Percentiles rank a stretch among this genome's conserved stretches.
phyloP scores from a whole-genome alignment of 2,113 vertebrate genomes.

The Cololabis saira region DNA sequence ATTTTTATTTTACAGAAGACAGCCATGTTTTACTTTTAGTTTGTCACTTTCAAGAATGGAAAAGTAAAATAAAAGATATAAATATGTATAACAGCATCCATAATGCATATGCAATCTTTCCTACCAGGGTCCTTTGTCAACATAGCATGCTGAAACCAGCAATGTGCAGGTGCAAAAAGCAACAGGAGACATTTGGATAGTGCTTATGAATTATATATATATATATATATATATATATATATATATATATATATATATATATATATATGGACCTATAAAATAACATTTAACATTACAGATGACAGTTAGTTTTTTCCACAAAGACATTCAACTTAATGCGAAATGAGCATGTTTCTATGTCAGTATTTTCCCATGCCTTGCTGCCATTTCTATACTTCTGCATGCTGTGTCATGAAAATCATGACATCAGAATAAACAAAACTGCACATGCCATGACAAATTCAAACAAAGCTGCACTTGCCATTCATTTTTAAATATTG shows the following conservation, averaged over 20 bases:
- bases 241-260: too few species aligned
- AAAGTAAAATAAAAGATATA: slow-evolving; percentile 29
- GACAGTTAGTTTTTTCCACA: not conserved
- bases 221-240: not conserved
- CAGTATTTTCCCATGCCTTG: not conserved
- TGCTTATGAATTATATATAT: slow-evolving; percentile 11
- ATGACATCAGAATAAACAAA: slow-evolving; percentile 42
- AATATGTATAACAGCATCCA: slow-evolving; percentile 8
- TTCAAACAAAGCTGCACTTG: slow-evolving; percentile 59
- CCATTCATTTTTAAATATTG: slow-evolving; percentile 75
- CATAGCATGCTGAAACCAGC: slow-evolving; percentile 35
- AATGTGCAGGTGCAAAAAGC: too few species aligned
- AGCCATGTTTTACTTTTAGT: slow-evolving; percentile 30
- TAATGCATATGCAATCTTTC: slow-evolving; percentile 13
- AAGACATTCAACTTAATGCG: too few species aligned
- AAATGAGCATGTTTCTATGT: not conserved
- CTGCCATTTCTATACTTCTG: slow-evolving; percentile 24
- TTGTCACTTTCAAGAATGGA: slow-evolving; percentile 43
- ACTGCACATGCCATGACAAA: slow-evolving; percentile 36
- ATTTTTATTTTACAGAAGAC: slow-evolving; percentile 31
- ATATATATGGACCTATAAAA: slow-evolving; percentile 12
- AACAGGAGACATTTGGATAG: not conserved
- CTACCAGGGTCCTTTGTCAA: slow-evolving; percentile 15
- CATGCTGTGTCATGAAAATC: slow-evolving; percentile 61
- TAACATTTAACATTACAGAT: slow-evolving; percentile 1